Evolutionary conservation across 2,113 vertebrate genomes (phyloP).

Genomic region (Phaethon lepturus): DNA sequence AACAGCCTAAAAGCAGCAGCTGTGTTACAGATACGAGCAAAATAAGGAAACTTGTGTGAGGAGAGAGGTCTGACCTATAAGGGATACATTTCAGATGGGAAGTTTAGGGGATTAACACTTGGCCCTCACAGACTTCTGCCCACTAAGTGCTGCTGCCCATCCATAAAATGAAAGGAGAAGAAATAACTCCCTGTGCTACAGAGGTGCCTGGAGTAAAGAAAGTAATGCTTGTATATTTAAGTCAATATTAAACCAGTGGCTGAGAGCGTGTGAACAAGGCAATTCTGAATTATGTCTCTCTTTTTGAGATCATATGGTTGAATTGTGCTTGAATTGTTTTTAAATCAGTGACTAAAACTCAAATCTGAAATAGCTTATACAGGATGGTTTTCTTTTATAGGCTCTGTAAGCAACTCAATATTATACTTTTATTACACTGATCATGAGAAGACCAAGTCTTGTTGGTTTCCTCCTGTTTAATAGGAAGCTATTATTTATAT

Average conservation of each 20-base stretch:
- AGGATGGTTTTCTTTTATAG: not conserved
- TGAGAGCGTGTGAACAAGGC: not conserved
- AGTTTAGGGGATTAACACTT: not conserved
- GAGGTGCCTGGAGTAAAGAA: not conserved
- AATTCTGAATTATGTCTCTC: not conserved
- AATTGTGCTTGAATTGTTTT: not conserved
- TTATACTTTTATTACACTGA: not conserved
- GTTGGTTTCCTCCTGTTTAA: not conserved
- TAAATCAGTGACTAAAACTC: not conserved
- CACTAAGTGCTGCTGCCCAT: not conserved
- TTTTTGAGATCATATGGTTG: not conserved
- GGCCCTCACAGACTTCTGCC: not conserved
- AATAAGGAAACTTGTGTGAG: not conserved
- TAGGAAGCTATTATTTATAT: not conserved
- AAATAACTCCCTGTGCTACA: not conserved
- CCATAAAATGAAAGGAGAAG: not conserved
- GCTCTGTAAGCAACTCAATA: not conserved
- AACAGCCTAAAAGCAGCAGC: not conserved
- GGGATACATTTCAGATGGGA: not conserved
- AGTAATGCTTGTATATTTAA: not conserved
- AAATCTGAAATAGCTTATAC: not conserved
- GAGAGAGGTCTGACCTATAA: accelerated
- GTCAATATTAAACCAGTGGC: not conserved
- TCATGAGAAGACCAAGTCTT: not conserved
- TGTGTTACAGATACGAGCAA: not conserved